Base-by-base conservation (phyloP, 2,888 invertebrate species). In the Imbricaverruca yamaguchii region DNA sequence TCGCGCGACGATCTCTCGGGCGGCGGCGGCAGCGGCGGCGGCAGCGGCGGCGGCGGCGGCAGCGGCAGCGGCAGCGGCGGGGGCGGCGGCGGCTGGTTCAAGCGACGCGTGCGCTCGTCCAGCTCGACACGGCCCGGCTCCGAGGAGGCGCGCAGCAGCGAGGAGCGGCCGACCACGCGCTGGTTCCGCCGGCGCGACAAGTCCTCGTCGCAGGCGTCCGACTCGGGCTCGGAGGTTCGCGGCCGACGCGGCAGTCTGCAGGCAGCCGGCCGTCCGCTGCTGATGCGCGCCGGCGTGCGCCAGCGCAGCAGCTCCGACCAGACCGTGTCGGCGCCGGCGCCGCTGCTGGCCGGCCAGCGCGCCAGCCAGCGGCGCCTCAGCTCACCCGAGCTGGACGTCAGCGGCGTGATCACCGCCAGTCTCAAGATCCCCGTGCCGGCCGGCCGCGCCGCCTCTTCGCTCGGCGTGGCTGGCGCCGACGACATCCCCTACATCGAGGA, bases 401-500 rank as follows among this genome's bases (percentile, higher is more conserved):
- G 80, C 63, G 83, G 91, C 84, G 91, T 93, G 81, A 92, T 94
- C 85, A 93, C 93, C 0, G 94, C 94, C 0, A 93, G 93, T 83
- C 89, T 94, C 65, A 93, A 93, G 85, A 93, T 94, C 88, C 93
- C 94, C 11, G 91, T 90, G 83, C 83, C 83, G 85, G 83, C 85
- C 80, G 81, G 80, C 39, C 87, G 87, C 82, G 87, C 88, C 65
- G 88, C 88, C 83, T 88, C 89, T 84, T 88, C 89, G 79, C 89
- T 91, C 67, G 59, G 69, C 21, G 63, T 56, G 21, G n/a, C 63
- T 6, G 23, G 65, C 39, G 84, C 84, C 79, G 87, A 89, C 82
- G 91, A 92, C 89, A 92, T 92, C 88, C 92, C 92, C 83, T 92
- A 89, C 85, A 92, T 92, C 85, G 92, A 92, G 86, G 91, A 92